Evolutionary conservation across 2,888 invertebrate genomes (phyloP).

Genomic region (Desoria tigrina): DNA sequence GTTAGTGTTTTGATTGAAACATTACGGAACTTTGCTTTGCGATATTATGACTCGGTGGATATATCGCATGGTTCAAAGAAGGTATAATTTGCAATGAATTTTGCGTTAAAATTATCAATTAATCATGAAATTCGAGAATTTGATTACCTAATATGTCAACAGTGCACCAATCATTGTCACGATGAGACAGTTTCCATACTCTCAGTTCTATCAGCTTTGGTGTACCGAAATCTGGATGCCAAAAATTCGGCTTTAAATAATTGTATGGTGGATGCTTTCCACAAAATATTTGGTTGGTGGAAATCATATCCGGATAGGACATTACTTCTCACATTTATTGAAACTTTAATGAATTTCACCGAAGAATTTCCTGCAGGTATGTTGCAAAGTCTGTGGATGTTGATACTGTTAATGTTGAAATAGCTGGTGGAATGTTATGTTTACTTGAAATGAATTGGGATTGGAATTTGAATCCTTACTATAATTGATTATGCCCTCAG

Average conservation of each 20-base stretch:
- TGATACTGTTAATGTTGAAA: neutral
- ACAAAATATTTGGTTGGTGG: constrained; percentile 50
- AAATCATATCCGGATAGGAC: constrained; percentile 38
- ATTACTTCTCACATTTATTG: constrained; percentile 40
- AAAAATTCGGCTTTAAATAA: constrained; percentile 34
- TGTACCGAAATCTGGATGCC: constrained; percentile 39
- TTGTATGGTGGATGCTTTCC: constrained; percentile 39
- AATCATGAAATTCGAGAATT: neutral
- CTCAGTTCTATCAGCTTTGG: constrained; percentile 34
- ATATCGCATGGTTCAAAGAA: constrained; percentile 23
- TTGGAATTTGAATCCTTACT: too few relatives aligned
- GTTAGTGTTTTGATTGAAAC: constrained; percentile 28
- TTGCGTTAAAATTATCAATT: constrained; percentile 4
- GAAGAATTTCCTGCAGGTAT: constrained; percentile 46
- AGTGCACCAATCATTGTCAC: constrained; percentile 26
- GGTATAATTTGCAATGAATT: constrained; percentile 22
- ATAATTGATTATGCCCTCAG: constrained; percentile 25
- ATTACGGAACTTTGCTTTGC: constrained; percentile 36
- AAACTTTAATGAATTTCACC: constrained; percentile 48
- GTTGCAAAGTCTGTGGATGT: too few relatives aligned
- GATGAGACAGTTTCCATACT: constrained; percentile 43
- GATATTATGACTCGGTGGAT: constrained; percentile 35
- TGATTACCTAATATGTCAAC: neutral
- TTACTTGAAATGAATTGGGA: neutral
- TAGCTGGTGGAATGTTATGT: neutral